Conservation (phyloP, 64 coral and sea anemone species). For the Platygyra sinensis region DNA sequence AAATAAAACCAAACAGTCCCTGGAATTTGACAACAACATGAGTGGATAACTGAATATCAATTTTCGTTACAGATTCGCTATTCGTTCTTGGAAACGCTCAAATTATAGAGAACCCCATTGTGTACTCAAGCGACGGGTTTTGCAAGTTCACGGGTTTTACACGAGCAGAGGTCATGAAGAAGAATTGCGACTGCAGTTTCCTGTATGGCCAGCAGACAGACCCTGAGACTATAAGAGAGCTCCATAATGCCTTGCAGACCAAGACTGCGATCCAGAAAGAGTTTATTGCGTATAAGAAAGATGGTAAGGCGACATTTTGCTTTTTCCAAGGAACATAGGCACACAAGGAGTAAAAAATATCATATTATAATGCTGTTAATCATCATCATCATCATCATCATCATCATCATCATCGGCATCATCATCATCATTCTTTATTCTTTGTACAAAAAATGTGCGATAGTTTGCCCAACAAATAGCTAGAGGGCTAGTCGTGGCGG, state of each 20-base stretch:
- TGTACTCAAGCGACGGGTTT: conserved; percentile 94
- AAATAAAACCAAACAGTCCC: too few relatives aligned
- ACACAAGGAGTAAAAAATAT: too few relatives aligned
- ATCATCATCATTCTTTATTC: too few relatives aligned
- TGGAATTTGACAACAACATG: too few relatives aligned
- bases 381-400: too few relatives aligned
- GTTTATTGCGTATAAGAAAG: conserved; percentile 83
- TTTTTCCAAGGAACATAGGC: too few relatives aligned
- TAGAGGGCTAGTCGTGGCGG: too few relatives aligned
- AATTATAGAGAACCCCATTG: conserved; percentile 84
- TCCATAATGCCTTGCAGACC: conserved; percentile 59
- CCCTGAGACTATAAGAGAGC: conserved; percentile 48
- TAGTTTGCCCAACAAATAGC: too few relatives aligned
- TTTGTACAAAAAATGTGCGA: too few relatives aligned
- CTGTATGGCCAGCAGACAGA: conserved; percentile 78
- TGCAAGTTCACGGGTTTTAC: conserved; percentile 75
- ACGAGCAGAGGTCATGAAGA: conserved; percentile 90
- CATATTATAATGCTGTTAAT: too few relatives aligned
- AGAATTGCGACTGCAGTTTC: conserved; percentile 83
- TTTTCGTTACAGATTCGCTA: conserved; percentile 66
- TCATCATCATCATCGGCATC: too few relatives aligned
- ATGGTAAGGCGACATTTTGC: conserved; percentile 58
- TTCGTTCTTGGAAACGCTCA: conserved; percentile 94
- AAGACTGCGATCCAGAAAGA: conserved; percentile 83
- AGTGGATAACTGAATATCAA: not conserved